A percentile compares a stretch with the other conserved stretches of the same genome.
phyloP scores from a whole-genome alignment of 2,888 invertebrate genomes.

The Dryadula phaetusa region DNA sequence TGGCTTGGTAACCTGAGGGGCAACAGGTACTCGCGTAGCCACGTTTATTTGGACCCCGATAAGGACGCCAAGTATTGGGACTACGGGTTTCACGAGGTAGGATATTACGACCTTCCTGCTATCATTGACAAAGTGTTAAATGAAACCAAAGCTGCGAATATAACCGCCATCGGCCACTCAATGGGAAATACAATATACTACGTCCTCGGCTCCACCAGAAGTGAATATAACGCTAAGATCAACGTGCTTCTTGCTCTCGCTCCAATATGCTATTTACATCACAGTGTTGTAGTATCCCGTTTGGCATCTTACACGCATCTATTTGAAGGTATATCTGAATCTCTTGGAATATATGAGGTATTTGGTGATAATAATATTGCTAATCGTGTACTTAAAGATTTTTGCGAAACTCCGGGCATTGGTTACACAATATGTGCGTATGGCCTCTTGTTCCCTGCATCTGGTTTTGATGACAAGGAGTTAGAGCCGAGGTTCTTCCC shows the following conservation, averaged over 20 bases:
- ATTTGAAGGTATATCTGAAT: slow-evolving; percentile 34
- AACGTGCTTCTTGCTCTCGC: slow-evolving; percentile 79
- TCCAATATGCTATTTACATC: slow-evolving; percentile 77
- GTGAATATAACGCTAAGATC: slow-evolving; percentile 83
- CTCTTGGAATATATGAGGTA: slow-evolving; percentile 40
- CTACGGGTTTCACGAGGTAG: slow-evolving; percentile 88
- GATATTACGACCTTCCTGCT: slow-evolving; percentile 86
- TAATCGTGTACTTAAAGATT: background rate
- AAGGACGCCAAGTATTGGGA: slow-evolving; percentile 70
- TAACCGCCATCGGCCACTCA: slow-evolving; percentile 88
- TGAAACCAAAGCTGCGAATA: slow-evolving; percentile 71
- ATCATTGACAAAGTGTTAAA: slow-evolving; percentile 67
- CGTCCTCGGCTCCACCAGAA: slow-evolving; percentile 74
- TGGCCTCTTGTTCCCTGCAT: slow-evolving; percentile 28
- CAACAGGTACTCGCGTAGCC: slow-evolving; percentile 82
- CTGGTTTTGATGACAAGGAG: slow-evolving; percentile 46
- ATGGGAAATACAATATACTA: slow-evolving; percentile 84
- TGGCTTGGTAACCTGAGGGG: slow-evolving; percentile 78
- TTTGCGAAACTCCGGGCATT: slow-evolving; percentile 35
- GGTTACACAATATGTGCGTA: slow-evolving; percentile 41
- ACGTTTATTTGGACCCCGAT: slow-evolving; percentile 64
- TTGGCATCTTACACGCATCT: slow-evolving; percentile 54
- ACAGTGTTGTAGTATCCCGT: slow-evolving; percentile 51
- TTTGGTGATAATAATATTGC: slow-evolving; percentile 31
- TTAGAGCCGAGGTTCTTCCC: slow-evolving; percentile 48